Conservation (phyloP, 1,140 invertebrate species). For the Eueides isabella region DNA sequence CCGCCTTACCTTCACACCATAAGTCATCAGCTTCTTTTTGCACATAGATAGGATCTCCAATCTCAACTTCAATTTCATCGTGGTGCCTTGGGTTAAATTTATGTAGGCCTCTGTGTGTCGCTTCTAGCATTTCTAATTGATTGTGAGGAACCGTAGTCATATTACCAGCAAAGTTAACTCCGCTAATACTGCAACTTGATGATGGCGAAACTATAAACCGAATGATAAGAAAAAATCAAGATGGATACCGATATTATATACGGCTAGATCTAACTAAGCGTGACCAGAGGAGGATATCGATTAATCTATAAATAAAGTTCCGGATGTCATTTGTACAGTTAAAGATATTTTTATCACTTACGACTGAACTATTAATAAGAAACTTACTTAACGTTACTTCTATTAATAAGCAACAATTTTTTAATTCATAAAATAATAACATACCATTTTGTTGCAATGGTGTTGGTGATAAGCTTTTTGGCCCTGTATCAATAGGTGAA, state of each 20-base stretch:
- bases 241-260: neutral
- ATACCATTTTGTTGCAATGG: constrained; percentile 78
- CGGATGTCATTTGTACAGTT: neutral
- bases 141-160: constrained; percentile 88
- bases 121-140: constrained; percentile 94
- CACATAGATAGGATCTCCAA: constrained; percentile 98
- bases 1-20: constrained; percentile 97
- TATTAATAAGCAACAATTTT: neutral
- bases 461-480: constrained; percentile 91
- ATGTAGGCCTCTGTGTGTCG: constrained; percentile 96
- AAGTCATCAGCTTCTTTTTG: constrained; percentile 98
- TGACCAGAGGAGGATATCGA: neutral
- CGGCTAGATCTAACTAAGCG: neutral
- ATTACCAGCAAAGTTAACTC: constrained; percentile 79
- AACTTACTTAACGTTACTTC: too few species aligned
- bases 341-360: neutral
- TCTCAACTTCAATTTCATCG: constrained; percentile 98
- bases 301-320: neutral
- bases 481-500: constrained; percentile 90
- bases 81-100: constrained; percentile 97
- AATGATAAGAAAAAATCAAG: neutral
- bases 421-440: neutral
- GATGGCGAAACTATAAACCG: constrained; percentile 72
- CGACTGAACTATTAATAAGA: too few species aligned
- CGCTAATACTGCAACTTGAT: constrained; percentile 81